Percentiles rank a stretch among this genome's conserved stretches.
Evolutionary conservation across 2,888 invertebrate species (phyloP).

Genomic region (Gandaritis pyraliata): DNA sequence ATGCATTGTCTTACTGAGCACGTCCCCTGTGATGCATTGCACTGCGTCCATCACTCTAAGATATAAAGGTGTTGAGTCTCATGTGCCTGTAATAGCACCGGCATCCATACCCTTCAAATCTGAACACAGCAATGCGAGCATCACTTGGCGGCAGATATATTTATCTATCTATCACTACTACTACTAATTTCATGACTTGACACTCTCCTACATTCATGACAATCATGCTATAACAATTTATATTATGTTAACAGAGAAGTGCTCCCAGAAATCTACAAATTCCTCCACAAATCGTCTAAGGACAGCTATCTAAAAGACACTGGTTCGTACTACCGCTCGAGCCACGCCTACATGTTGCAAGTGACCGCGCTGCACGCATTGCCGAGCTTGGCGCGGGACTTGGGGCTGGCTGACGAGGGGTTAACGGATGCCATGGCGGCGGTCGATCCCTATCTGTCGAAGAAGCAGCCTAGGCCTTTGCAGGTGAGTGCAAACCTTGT

Average conservation of each 20-base stretch:
- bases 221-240: no score
- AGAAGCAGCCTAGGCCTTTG: slow-evolving; percentile 85
- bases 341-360: slow-evolving; percentile 81
- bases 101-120: no score
- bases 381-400: slow-evolving; percentile 69
- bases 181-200: no score
- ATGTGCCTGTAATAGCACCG: no score
- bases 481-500: slow-evolving; percentile 76
- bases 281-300: slow-evolving; percentile 77
- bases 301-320: slow-evolving; percentile 85
- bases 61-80: no score
- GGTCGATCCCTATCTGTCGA: slow-evolving; percentile 82
- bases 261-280: slow-evolving; percentile 85
- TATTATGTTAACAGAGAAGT: slow-evolving; percentile 83
- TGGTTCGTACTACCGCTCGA: slow-evolving; percentile 82
- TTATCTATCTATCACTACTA: no score
- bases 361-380: slow-evolving; percentile 74
- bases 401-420: slow-evolving; percentile 73
- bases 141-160: no score
- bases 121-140: no score
- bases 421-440: slow-evolving; percentile 70
- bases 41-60: no score
- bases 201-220: no score
- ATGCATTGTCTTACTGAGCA: no score
- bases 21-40: no score